These are phyloP conservation scores for Chloebia gouldiae DNA, from an alignment of 2,113 vertebrate species.

Conservation along the genomic window DNA sequence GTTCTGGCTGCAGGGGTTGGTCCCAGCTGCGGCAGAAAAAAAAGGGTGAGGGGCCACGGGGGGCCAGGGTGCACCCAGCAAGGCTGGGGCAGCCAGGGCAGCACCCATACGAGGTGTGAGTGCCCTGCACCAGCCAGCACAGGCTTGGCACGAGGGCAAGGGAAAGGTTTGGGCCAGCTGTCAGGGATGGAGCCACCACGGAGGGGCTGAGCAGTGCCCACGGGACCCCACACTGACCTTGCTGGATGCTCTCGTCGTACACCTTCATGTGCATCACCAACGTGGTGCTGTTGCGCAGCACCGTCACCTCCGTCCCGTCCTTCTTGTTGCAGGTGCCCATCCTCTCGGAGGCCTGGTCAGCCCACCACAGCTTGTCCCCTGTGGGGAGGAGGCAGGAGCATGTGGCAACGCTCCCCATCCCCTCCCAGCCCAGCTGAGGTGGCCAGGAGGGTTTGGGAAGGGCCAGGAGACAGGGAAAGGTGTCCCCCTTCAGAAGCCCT, in stretches of 20 bases:
- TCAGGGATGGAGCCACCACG: accelerated
- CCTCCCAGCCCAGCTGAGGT: not conserved
- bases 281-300: constrained; percentile 90
- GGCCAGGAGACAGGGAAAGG: not conserved
- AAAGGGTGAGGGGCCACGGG: accelerated
- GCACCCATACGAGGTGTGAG: accelerated
- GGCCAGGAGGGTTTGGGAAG: not conserved
- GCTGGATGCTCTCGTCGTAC: constrained; percentile 89
- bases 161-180: not conserved
- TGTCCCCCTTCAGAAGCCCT: not conserved
- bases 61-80: accelerated
- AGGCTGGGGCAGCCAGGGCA: not conserved
- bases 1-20: constrained; percentile 90
- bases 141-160: accelerated
- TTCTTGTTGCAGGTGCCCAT: constrained; percentile 93
- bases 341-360: constrained; percentile 90
- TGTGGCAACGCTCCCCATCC: not conserved
- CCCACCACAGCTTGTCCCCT: constrained; percentile 98
- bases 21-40: constrained; percentile 40
- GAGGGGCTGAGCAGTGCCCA: accelerated
- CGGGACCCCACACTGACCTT: constrained; percentile 39
- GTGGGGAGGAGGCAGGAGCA: not conserved
- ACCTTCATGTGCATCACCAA: constrained; percentile 99
- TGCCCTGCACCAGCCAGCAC: not conserved
- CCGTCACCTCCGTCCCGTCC: constrained; percentile 79